A percentile compares a stretch with the other conserved stretches of the same genome.
These are phyloP conservation scores for Protobothrops mucrosquamatus DNA, from an alignment of 2,113 vertebrate genomes.

Conservation along the genomic window DNA sequence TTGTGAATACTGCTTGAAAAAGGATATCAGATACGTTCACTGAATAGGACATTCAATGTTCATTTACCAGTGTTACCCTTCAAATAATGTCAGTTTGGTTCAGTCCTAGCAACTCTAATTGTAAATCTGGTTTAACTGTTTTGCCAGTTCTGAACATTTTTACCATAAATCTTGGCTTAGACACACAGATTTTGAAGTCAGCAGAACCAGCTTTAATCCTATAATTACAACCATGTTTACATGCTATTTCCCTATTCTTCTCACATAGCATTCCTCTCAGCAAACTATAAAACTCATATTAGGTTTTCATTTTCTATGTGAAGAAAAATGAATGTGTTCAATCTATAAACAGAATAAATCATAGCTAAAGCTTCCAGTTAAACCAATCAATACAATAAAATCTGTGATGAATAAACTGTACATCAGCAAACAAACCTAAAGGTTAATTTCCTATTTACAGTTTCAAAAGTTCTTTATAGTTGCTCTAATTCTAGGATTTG, in stretches of 20 bases:
- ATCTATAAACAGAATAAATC: not conserved
- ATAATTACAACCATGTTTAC: conserved; percentile 7
- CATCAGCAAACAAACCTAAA: conserved; percentile 7
- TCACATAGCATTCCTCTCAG: conserved; percentile 10
- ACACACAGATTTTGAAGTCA: conserved; percentile 11
- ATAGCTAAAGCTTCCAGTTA: not conserved
- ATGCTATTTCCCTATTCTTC: conserved; percentile 9
- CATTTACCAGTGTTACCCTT: not conserved
- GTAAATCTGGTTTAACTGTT: conserved; percentile 3
- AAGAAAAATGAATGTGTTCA: not conserved
- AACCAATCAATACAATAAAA: not conserved
- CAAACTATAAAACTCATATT: not conserved
- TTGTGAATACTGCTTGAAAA: not conserved
- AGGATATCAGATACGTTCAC: not conserved
- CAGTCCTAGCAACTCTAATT: not conserved
- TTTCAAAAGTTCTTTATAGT: conserved; percentile 37
- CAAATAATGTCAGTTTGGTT: not conserved
- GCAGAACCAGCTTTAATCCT: conserved; percentile 19
- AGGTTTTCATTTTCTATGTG: not conserved
- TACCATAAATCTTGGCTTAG: conserved; percentile 18
- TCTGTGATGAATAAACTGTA: not conserved
- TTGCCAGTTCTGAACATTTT: not conserved
- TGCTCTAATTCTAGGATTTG: conserved; percentile 45
- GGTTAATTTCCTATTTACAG: conserved; percentile 29
- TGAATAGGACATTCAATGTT: not conserved